Conservation (phyloP, 2,113 vertebrate genomes). For the Hydrochoerus hydrochaeris region DNA sequence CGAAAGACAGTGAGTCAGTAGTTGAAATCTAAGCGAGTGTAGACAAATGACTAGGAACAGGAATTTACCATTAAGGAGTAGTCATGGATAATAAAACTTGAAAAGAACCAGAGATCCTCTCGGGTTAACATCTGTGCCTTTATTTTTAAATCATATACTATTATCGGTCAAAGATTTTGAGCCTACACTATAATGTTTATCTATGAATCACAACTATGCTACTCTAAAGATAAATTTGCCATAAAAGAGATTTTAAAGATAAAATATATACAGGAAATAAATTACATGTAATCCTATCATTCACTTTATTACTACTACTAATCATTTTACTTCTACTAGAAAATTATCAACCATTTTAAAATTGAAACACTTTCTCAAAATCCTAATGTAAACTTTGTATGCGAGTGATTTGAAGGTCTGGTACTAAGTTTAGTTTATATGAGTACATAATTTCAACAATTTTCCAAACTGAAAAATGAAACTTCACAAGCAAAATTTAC, state of each 20-base stretch:
- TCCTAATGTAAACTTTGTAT: slow-evolving; percentile 27
- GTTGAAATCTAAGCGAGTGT: slow-evolving; percentile 17
- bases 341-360: slow-evolving; percentile 31
- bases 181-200: background rate
- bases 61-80: slow-evolving; percentile 1
- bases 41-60: slow-evolving; percentile 24
- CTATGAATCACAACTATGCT: background rate
- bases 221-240: background rate
- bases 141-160: background rate
- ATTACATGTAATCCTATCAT: background rate
- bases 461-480: background rate
- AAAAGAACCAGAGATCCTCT: background rate
- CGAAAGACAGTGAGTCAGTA: slow-evolving; percentile 32
- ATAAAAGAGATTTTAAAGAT: slow-evolving; percentile 40
- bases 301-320: slow-evolving; percentile 1
- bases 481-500: background rate
- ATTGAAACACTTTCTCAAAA: slow-evolving; percentile 29
- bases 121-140: background rate
- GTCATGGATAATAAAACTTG: background rate
- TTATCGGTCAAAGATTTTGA: background rate
- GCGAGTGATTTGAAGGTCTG: background rate
- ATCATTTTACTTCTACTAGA: background rate
- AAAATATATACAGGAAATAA: slow-evolving; percentile 1
- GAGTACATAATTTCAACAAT: background rate
- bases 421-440: slow-evolving; percentile 3